phyloP scores from a whole-genome alignment of 2,113 vertebrate species.

The Phoxinus phoxinus region DNA sequence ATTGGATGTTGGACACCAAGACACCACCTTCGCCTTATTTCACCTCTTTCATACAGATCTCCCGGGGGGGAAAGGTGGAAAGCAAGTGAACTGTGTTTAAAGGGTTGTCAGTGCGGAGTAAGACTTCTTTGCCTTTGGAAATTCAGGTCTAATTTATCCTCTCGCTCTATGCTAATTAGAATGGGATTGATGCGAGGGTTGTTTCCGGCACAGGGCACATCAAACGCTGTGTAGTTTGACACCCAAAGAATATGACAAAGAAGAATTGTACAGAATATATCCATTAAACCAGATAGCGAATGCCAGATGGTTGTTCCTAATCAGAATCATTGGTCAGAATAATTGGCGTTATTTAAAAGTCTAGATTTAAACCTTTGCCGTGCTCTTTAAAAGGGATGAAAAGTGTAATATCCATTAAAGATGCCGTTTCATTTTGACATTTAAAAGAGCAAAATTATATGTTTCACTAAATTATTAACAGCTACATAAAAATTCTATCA shows the following conservation, averaged over 20 bases:
- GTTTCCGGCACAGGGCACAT: background rate
- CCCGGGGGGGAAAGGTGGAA: background rate
- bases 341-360: conserved; percentile 47
- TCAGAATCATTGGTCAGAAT: background rate
- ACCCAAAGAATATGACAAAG: background rate
- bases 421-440: conserved; percentile 59
- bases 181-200: background rate
- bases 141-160: background rate
- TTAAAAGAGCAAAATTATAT: conserved; percentile 50
- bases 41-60: conserved; percentile 11
- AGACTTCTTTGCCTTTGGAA: conserved; percentile 19
- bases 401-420: conserved; percentile 47
- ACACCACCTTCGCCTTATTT: conserved; percentile 17
- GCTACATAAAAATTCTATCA: conserved; percentile 41
- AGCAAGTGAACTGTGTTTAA: conserved; percentile 8
- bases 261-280: background rate
- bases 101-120: background rate
- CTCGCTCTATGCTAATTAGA: background rate
- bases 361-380: conserved; percentile 49
- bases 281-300: background rate
- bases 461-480: conserved; percentile 45
- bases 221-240: background rate
- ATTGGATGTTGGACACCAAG: conserved; percentile 22
- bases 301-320: background rate
- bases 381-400: conserved; percentile 60